These are phyloP conservation scores for Bombus picipes DNA, from an alignment of 1,140 invertebrate species.

Conservation along the genomic window DNA sequence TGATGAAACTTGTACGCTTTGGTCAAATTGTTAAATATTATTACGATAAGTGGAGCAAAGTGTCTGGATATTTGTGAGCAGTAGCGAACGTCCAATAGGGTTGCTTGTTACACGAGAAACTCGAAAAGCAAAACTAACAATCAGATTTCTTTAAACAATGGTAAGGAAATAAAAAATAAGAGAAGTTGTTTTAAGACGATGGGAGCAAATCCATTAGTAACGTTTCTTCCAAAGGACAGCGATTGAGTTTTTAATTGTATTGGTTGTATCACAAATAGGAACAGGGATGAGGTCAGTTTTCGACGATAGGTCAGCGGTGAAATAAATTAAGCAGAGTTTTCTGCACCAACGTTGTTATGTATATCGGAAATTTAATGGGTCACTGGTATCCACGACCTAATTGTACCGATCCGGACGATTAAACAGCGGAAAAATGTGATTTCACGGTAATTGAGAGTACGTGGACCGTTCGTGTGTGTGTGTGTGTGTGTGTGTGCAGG, in stretches of 20 bases:
- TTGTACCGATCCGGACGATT: constrained; percentile 55
- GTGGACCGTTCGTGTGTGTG: not conserved
- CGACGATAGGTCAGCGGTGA: constrained; percentile 15
- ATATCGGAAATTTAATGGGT: constrained; percentile 67
- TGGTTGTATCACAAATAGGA: not conserved
- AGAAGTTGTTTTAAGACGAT: not conserved
- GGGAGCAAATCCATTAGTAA: not conserved
- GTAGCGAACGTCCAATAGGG: too few relatives aligned
- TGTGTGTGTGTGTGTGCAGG: not conserved
- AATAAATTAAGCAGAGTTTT: constrained; percentile 62
- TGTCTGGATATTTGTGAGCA: too few relatives aligned
- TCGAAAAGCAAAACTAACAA: too few relatives aligned
- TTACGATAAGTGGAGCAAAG: too few relatives aligned
- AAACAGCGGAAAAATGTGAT: constrained; percentile 60
- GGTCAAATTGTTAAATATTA: too few relatives aligned
- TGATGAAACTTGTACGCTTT: too few relatives aligned
- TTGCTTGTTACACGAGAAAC: too few relatives aligned
- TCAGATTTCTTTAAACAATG: too few relatives aligned
- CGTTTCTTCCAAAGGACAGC: not conserved
- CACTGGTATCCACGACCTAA: constrained; percentile 58
- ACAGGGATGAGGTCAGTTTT: not conserved
- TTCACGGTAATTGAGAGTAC: constrained; percentile 60
- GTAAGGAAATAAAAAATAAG: too few relatives aligned
- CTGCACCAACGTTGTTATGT: constrained; percentile 49
- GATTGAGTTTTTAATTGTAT: not conserved